Conservation (phyloP, 2,888 invertebrate genomes). For the Strigamia crassipes region DNA sequence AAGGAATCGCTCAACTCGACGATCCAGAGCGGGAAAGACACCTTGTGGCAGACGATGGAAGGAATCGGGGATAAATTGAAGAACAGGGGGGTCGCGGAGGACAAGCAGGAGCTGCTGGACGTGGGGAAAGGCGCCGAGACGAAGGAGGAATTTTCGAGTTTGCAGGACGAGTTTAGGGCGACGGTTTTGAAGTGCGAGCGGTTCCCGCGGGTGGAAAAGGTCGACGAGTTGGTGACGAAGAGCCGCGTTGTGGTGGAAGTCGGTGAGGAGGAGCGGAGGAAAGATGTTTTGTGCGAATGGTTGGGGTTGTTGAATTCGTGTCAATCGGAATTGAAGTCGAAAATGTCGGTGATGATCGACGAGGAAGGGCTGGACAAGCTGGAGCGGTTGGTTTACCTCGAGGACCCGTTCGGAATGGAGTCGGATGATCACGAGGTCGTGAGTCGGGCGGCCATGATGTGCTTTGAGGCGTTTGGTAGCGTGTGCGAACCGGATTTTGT, state of each 20-base stretch:
- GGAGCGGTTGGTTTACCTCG: background rate
- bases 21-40: background rate
- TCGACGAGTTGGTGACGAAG: background rate
- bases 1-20: background rate
- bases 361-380: background rate
- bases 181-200: background rate
- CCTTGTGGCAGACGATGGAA: background rate
- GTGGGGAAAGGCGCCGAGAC: background rate
- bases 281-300: background rate
- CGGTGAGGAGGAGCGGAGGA: background rate
- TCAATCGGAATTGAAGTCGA: background rate
- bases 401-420: constrained; percentile 23
- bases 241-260: background rate
- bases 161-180: background rate
- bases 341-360: background rate
- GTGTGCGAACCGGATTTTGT: background rate
- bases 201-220: background rate
- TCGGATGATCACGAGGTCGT: background rate
- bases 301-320: background rate
- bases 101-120: background rate
- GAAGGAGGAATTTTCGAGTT: background rate
- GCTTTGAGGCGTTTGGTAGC: background rate
- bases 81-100: background rate
- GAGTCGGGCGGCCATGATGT: background rate
- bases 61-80: background rate